Conservation (phyloP, 2,113 vertebrate genomes). For the Rafetus swinhoei region DNA sequence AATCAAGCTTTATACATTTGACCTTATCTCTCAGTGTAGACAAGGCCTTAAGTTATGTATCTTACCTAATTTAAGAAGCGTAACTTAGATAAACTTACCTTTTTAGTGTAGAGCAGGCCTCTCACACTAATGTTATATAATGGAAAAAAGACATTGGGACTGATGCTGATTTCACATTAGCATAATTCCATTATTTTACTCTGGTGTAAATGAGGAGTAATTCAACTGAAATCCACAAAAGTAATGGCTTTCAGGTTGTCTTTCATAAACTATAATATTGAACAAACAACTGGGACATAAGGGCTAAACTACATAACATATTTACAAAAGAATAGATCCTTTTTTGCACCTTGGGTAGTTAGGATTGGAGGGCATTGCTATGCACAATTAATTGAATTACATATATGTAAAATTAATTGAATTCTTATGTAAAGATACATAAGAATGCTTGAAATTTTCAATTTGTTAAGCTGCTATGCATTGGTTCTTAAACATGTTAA, state of each 20-base stretch:
- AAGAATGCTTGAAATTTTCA: not conserved
- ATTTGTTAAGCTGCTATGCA: not conserved
- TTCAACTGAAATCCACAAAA: not conserved
- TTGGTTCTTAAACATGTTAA: not conserved
- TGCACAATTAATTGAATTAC: too few species aligned
- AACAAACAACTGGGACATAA: not conserved
- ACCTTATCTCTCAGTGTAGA: too few species aligned
- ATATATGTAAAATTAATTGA: not conserved
- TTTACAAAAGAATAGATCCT: not conserved
- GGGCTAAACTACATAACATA: not conserved
- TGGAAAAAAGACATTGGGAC: not conserved
- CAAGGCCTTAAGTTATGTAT: too few species aligned
- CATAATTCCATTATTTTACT: not conserved
- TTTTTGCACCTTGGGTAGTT: not conserved
- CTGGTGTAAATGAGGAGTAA: not conserved
- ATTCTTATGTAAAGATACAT: not conserved
- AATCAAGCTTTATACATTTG: too few species aligned
- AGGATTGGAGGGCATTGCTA: not conserved
- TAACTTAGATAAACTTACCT: too few species aligned
- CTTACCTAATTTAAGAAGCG: too few species aligned
- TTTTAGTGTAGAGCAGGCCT: too few species aligned
- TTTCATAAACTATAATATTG: not conserved
- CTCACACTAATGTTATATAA: not conserved
- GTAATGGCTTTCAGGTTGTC: not conserved
- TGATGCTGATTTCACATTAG: not conserved